phyloP scores from a whole-genome alignment of 2,797 vertebrate genomes.

The Diceros bicornis region DNA sequence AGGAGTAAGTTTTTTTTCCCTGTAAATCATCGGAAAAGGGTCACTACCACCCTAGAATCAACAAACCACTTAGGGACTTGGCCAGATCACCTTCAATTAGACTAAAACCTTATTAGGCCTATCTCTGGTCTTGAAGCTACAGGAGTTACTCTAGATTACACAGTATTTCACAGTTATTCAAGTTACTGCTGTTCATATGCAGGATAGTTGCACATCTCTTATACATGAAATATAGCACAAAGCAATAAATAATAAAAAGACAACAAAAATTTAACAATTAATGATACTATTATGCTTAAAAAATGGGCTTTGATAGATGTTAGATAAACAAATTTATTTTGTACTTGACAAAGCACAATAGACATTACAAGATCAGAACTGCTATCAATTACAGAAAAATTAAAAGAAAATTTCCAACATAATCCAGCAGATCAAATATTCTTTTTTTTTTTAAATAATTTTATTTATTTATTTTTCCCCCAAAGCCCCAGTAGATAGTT shows the following conservation, averaged over 20 bases:
- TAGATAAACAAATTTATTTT: constrained; percentile 56
- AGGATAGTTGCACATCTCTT: background rate
- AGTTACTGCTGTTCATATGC: background rate
- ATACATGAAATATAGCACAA: constrained; percentile 28
- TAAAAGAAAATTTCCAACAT: background rate
- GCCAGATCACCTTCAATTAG: constrained; percentile 12
- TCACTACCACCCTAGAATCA: constrained; percentile 27
- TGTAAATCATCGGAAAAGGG: constrained; percentile 20
- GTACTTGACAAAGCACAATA: background rate
- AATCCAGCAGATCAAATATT: background rate
- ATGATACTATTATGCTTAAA: constrained; percentile 27
- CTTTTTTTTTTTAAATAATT: background rate
- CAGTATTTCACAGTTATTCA: constrained; percentile 11
- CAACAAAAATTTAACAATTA: constrained; percentile 57
- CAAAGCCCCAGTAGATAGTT: too few relatives aligned
- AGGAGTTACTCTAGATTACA: constrained; percentile 31
- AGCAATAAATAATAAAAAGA: constrained; percentile 14
- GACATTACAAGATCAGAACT: constrained; percentile 44
- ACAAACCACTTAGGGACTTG: constrained; percentile 11
- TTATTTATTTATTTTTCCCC: too few relatives aligned
- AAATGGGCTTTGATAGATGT: constrained; percentile 36
- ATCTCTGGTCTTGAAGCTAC: constrained; percentile 17
- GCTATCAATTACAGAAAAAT: constrained; percentile 53
- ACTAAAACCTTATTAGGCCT: constrained; percentile 16
- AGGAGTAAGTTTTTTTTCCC: background rate